Evolutionary conservation across 2,113 vertebrate genomes (phyloP).

Genomic region (Pollachius pollachius): DNA sequence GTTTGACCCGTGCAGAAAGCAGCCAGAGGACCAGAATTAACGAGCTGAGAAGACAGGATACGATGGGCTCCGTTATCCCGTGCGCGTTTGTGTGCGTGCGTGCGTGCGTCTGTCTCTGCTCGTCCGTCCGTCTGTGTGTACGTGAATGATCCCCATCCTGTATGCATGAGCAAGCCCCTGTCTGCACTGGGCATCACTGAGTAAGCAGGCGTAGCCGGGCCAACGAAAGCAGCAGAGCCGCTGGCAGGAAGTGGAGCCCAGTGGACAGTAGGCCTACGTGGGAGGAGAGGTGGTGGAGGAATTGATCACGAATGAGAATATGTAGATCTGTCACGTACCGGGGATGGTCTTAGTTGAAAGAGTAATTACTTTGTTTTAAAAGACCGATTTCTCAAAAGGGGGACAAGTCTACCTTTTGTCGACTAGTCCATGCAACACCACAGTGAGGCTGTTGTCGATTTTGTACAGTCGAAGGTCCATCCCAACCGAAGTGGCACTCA

Average conservation of each 20-base stretch:
- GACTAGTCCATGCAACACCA: too few species aligned
- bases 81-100: constrained; percentile 12
- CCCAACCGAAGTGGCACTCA: too few species aligned
- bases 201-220: constrained; percentile 52
- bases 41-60: constrained; percentile 59
- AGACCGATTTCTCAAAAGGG: too few species aligned
- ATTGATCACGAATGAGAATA: too few species aligned
- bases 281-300: background rate
- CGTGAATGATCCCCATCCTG: constrained; percentile 39
- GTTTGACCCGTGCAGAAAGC: constrained; percentile 47
- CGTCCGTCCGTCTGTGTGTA: background rate
- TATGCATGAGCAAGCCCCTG: constrained; percentile 70
- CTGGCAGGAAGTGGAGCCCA: constrained; percentile 48
- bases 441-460: too few species aligned
- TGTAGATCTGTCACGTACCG: too few species aligned
- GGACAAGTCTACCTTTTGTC: too few species aligned
- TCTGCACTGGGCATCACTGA: constrained; percentile 55
- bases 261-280: constrained; percentile 19
- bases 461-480: too few species aligned
- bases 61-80: constrained; percentile 62
- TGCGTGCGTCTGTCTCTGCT: constrained; percentile 36
- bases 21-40: constrained; percentile 69
- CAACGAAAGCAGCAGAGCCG: constrained; percentile 29
- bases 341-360: too few species aligned
- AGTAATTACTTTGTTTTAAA: too few species aligned